Evolutionary conservation across 2,888 invertebrate species (phyloP).

Genomic region (Synergus itoensis): DNA sequence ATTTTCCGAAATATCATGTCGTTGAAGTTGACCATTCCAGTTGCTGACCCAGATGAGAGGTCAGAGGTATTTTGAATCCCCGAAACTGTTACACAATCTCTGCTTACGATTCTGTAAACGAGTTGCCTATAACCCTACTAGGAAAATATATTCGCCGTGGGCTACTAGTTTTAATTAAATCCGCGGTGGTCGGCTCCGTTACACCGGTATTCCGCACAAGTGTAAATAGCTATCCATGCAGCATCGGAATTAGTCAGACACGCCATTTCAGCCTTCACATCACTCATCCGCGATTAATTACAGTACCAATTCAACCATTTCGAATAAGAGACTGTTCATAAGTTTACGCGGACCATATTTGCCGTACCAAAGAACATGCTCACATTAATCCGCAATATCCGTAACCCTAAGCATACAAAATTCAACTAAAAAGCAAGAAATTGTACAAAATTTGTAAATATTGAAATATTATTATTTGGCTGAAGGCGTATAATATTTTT

Average conservation of each 20-base stretch:
- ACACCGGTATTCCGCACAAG: background rate
- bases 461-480: too few relatives aligned
- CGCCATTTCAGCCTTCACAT: constrained; percentile 13
- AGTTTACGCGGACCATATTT: background rate
- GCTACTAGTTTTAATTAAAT: constrained; percentile 73
- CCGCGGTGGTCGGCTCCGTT: constrained; percentile 48
- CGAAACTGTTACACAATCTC: background rate
- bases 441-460: too few relatives aligned
- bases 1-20: background rate
- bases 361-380: background rate
- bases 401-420: too few relatives aligned
- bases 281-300: constrained; percentile 25
- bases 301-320: constrained; percentile 11
- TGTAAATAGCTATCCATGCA: constrained; percentile 23
- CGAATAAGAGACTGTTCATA: constrained; percentile 7
- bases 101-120: constrained; percentile 11
- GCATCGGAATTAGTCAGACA: constrained; percentile 14
- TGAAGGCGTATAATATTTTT: too few relatives aligned
- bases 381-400: background rate
- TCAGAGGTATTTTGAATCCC: background rate
- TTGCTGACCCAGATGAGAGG: background rate
- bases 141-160: constrained; percentile 67
- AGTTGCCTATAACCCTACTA: constrained; percentile 61
- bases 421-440: too few relatives aligned
- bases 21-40: background rate